Evolutionary conservation across 2,113 vertebrate genomes (phyloP), one percentile per base, ranked within the genome.

Genomic region (Thryonomys swinderianus): DNA sequence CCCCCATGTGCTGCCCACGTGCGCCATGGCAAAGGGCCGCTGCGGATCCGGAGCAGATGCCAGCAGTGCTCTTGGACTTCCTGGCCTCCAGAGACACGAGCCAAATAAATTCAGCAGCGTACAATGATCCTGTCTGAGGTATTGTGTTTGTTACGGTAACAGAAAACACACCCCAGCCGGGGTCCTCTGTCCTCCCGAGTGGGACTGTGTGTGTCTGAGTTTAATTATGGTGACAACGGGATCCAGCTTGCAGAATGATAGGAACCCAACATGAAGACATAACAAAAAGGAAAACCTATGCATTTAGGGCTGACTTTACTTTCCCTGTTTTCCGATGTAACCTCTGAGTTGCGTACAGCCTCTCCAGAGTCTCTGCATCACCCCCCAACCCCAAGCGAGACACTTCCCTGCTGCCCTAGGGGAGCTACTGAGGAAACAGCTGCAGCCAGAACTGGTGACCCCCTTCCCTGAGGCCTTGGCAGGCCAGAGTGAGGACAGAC

Each of bases 401-500:
- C 25, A 62, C 2, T 6, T 7, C 59, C 40, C 37, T 45, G 48
- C 32, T 34, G 0, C 48, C n/a, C 42, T 32, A 51, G n/a, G 27
- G 80, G 23, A 62, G 37, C 62, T 53, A 40, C 45, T 66, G n/a
- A n/a, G 64, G 42, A 59, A 23, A 40, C 21, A 1, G 1, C 5
- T 25, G 27, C 0, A 3, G n/a, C 2, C 61, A 45, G 76, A 34
- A 21, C 27, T 13, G 64, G 61, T 1, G 14, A 48, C 34, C 25
- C 20, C 20, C 2, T 11, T 18, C 11, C 0, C 48, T 12, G 37
- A 34, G 12, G 4, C n/a, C 14, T 51, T 30, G 6, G 11, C 14
- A 8, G 25, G 57, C n/a, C 73, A 67, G 45, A 59, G 37, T 27
- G 11, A 20, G 40, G 25, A 40, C 10, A 34, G 53, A n/a, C 30